Percentiles rank a stretch among this genome's conserved stretches.
Evolutionary conservation across 2,113 vertebrate species (phyloP).

Genomic region (Manacus vitellinus): DNA sequence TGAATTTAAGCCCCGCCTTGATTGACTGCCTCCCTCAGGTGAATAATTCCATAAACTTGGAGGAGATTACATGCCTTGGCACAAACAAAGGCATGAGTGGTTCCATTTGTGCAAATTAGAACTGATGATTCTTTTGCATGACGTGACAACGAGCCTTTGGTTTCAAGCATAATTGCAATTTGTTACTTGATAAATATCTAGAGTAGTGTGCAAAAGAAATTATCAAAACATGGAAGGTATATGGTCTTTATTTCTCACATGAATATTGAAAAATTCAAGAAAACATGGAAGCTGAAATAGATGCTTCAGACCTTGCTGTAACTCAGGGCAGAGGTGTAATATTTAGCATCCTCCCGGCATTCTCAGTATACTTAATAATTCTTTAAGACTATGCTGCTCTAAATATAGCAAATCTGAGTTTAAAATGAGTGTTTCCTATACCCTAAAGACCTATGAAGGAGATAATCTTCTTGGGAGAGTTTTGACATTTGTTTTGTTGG

Average conservation of each 20-base stretch:
- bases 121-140: not conserved
- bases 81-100: not conserved
- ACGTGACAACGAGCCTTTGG: not conserved
- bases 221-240: not conserved
- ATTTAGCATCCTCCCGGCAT: not conserved
- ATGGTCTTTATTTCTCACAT: not conserved
- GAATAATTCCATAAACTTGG: not conserved
- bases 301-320: not conserved
- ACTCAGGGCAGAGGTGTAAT: not conserved
- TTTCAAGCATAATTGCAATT: not conserved
- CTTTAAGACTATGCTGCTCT: not conserved
- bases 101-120: not conserved
- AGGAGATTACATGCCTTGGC: not conserved
- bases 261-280: not conserved
- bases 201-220: not conserved
- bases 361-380: not conserved
- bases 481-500: not conserved
- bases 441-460: not conserved
- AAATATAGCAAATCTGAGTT: not conserved
- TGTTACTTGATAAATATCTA: not conserved
- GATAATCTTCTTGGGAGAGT: not conserved
- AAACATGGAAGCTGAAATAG: not conserved
- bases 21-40: not conserved
- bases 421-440: not conserved
- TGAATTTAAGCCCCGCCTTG: not conserved